Percentiles rank a stretch among this genome's conserved stretches.
Evolutionary conservation across 2,797 vertebrate genomes (phyloP).

Genomic region (Malurus leucopterus): DNA sequence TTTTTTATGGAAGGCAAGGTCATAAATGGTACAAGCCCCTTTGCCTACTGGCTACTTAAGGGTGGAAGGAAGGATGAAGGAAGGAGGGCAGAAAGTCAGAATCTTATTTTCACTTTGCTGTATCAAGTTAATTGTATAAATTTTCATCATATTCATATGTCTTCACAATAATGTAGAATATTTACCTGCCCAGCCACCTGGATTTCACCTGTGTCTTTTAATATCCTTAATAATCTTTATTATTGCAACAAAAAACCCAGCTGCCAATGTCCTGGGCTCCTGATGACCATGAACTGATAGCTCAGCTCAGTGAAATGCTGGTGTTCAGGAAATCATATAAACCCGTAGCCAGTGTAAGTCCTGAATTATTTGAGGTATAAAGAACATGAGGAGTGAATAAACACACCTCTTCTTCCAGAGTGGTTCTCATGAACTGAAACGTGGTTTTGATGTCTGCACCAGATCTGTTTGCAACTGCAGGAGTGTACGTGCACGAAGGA

Average conservation of each 20-base stretch:
- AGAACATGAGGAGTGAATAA: not conserved
- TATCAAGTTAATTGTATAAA: not conserved
- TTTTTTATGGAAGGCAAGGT: not conserved
- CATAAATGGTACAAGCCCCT: not conserved
- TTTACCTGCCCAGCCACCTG: not conserved
- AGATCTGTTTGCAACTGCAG: not conserved
- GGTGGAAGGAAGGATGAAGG: not conserved
- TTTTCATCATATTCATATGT: not conserved
- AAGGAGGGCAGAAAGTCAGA: not conserved
- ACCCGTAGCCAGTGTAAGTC: not conserved
- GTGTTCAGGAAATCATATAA: not conserved
- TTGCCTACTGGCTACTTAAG: not conserved
- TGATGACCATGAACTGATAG: not conserved
- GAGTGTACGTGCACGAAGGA: not conserved
- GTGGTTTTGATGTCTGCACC: not conserved
- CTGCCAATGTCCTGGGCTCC: not conserved
- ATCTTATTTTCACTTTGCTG: not conserved
- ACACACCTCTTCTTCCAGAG: rapidly evolving
- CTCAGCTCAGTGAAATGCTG: not conserved
- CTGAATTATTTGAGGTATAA: not conserved
- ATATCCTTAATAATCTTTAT: not conserved
- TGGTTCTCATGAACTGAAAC: not conserved
- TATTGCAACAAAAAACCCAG: not conserved
- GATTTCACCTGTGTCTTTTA: not conserved
- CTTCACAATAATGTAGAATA: not conserved